Conservation (phyloP, 2,113 vertebrate genomes). For the Nothobranchius kuhntae region DNA sequence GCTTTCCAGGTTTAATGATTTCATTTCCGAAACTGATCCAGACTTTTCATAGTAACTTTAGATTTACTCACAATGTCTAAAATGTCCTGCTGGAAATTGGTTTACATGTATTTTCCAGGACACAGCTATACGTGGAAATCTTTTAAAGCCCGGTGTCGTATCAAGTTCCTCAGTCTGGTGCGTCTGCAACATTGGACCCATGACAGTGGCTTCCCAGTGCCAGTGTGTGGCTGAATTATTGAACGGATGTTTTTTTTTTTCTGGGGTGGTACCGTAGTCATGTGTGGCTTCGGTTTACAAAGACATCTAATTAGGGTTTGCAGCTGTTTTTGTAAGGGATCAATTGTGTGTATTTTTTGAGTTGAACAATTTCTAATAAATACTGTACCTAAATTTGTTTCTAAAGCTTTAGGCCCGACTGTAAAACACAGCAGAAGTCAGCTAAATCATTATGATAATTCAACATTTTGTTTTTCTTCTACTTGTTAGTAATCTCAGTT, state of each 20-base stretch:
- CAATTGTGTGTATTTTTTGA: background rate
- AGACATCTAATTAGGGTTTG: conserved; percentile 2
- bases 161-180: conserved; percentile 33
- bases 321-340: background rate
- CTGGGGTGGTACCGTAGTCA: conserved; percentile 14
- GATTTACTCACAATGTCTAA: conserved; percentile 4
- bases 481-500: background rate
- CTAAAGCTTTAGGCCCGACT: no score
- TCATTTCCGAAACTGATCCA: conserved; percentile 16
- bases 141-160: conserved; percentile 42
- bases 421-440: no score
- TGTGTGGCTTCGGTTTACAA: conserved; percentile 10
- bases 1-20: conserved; percentile 21
- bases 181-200: conserved; percentile 26
- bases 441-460: no score
- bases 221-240: conserved; percentile 31
- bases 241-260: conserved; percentile 37
- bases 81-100: conserved; percentile 43
- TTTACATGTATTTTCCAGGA: conserved; percentile 38
- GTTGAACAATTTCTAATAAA: background rate
- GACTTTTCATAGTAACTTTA: background rate
- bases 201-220: conserved; percentile 27
- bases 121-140: conserved; percentile 56
- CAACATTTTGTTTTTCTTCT: background rate
- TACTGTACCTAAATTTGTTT: no score